Evolutionary conservation across 2,888 invertebrate species (phyloP).

Genomic region (Tipula helvola): DNA sequence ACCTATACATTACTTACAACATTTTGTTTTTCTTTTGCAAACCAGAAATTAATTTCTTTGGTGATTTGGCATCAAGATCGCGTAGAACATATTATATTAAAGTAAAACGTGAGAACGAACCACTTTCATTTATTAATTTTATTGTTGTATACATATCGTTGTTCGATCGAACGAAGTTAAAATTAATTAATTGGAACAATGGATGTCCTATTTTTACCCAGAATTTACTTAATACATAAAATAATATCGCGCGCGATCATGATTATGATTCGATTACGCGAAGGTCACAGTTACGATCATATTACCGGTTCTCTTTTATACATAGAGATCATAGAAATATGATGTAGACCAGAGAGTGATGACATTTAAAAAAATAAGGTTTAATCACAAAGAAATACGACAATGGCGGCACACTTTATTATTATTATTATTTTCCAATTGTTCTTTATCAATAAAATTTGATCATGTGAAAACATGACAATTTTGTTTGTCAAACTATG

Average conservation of each 20-base stretch:
- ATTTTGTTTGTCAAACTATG: not conserved
- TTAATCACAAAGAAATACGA: not conserved
- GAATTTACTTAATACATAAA: not conserved
- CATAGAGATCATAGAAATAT: not conserved
- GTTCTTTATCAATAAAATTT: not conserved
- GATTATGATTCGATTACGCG: not conserved
- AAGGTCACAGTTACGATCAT: not conserved
- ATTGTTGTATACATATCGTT: not conserved
- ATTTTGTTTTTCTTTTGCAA: not conserved
- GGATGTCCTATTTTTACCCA: not conserved
- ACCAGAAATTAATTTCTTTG: not conserved
- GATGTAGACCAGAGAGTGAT: not conserved
- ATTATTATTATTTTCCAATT: not conserved
- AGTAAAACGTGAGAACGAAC: not conserved
- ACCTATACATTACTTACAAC: not conserved
- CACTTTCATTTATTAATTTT: not conserved
- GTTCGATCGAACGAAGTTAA: not conserved
- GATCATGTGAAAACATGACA: not conserved
- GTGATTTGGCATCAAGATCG: slow-evolving; percentile 4
- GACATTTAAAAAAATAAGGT: not conserved
- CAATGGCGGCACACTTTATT: not conserved
- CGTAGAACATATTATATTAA: not conserved
- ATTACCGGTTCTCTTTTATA: not conserved
- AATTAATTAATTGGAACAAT: not conserved
- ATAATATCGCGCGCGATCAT: not conserved